These are phyloP conservation scores for Antheraea assamensis DNA, from an alignment of 2,888 invertebrate species.

Conservation along the genomic window DNA sequence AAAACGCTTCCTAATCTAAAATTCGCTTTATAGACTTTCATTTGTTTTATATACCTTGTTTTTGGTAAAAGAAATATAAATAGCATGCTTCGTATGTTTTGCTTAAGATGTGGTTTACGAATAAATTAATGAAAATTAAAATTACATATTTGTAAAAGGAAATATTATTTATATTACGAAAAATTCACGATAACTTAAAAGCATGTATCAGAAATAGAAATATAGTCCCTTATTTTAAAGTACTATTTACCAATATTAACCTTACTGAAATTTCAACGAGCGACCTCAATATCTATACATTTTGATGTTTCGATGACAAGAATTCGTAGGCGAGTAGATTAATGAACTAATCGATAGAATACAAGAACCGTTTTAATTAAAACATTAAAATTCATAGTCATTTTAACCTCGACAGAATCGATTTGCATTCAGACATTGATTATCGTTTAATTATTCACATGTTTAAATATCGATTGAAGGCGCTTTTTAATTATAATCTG, in stretches of 20 bases:
- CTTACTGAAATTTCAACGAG: not conserved
- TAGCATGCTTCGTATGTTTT: not conserved
- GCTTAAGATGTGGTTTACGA: too few relatives aligned
- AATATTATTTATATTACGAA: not conserved
- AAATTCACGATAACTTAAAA: not conserved
- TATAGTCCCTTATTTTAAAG: not conserved
- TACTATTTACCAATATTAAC: not conserved
- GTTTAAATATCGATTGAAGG: not conserved
- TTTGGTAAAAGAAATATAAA: not conserved
- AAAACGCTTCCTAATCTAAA: not conserved
- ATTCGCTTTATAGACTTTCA: not conserved
- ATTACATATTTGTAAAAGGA: too few relatives aligned
- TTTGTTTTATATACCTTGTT: not conserved
- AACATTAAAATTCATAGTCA: conserved; percentile 8
- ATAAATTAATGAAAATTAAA: too few relatives aligned
- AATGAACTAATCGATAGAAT: conserved; percentile 4
- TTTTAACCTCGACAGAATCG: not conserved
- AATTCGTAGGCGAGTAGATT: conserved; percentile 2
- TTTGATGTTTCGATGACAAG: not conserved
- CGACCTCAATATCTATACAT: not conserved
- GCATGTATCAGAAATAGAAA: not conserved
- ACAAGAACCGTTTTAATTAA: conserved; percentile 3
- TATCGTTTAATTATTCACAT: conserved; percentile 7
- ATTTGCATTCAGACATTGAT: conserved; percentile 3
- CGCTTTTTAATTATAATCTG: not conserved